A percentile compares a stretch with the other conserved stretches of the same genome.
Conservation (phyloP, 2,113 vertebrate genomes). For the Cairina moschata region DNA sequence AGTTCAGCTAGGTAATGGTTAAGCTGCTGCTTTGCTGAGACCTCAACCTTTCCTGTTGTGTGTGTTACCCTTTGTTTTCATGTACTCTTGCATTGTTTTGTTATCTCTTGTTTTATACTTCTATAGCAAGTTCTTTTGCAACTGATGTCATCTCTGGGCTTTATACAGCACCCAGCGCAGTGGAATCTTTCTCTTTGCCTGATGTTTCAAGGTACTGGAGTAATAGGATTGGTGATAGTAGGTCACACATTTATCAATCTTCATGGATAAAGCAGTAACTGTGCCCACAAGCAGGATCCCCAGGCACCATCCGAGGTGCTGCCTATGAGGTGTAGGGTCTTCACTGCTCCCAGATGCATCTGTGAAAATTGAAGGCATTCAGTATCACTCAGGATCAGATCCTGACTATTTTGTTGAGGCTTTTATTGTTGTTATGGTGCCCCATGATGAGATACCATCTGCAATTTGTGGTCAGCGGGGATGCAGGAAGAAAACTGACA, state of each 20-base stretch:
- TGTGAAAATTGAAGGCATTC: not conserved
- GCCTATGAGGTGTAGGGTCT: not conserved
- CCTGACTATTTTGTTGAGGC: not conserved
- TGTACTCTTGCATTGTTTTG: not conserved
- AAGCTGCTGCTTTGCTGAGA: slow-evolving; percentile 15
- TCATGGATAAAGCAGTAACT: not conserved
- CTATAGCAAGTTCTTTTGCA: not conserved
- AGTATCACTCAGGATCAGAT: not conserved
- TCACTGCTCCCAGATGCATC: not conserved
- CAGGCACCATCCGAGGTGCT: not conserved
- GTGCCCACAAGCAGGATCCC: not conserved
- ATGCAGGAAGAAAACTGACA: slow-evolving; percentile 56
- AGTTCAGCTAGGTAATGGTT: not conserved
- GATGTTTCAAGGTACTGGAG: not conserved
- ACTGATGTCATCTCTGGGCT: not conserved
- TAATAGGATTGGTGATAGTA: not conserved
- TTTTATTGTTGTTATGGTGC: slow-evolving; percentile 35
- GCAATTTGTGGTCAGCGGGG: slow-evolving; percentile 58
- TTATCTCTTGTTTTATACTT: not conserved
- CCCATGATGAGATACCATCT: slow-evolving; percentile 55
- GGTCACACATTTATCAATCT: not conserved
- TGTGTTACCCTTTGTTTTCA: not conserved
- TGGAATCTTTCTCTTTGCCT: not conserved
- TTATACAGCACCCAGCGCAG: not conserved
- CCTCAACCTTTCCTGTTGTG: not conserved